Evolutionary conservation across 2,797 vertebrate genomes (phyloP).

Genomic region (Sarcoramphus papa): DNA sequence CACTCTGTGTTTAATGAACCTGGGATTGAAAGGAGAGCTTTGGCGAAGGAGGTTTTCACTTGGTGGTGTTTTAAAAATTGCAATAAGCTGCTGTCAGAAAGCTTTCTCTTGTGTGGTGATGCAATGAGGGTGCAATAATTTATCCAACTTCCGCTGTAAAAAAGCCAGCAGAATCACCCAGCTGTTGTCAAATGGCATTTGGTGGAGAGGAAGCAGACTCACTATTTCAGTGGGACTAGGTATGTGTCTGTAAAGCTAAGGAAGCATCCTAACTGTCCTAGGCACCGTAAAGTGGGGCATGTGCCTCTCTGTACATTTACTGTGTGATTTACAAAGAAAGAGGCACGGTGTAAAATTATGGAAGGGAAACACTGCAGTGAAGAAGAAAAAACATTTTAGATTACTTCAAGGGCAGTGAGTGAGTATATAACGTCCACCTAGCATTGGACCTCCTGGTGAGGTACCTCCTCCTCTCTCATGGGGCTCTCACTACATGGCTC

Average conservation of each 20-base stretch:
- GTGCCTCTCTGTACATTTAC: not conserved
- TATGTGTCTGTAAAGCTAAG: not conserved
- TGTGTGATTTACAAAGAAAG: not conserved
- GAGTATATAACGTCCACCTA: not conserved
- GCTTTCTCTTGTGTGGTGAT: not conserved
- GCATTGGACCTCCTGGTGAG: not conserved
- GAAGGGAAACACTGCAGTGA: not conserved
- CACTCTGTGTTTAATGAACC: not conserved
- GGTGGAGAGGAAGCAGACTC: not conserved
- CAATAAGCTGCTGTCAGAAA: not conserved
- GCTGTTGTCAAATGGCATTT: not conserved
- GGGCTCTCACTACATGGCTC: not conserved
- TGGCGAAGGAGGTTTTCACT: not conserved
- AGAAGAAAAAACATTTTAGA: not conserved
- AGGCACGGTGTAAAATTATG: not conserved
- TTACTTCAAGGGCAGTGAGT: not conserved
- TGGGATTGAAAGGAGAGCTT: not conserved
- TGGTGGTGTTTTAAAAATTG: not conserved
- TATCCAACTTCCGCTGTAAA: not conserved
- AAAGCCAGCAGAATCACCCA: not conserved
- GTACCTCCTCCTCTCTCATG: not conserved
- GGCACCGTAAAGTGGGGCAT: rapidly evolving
- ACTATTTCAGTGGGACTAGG: not conserved
- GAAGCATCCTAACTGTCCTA: not conserved
- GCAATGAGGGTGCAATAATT: not conserved